phyloP scores from a whole-genome alignment of 2,888 invertebrate genomes.

The Geophilus truncorum region DNA sequence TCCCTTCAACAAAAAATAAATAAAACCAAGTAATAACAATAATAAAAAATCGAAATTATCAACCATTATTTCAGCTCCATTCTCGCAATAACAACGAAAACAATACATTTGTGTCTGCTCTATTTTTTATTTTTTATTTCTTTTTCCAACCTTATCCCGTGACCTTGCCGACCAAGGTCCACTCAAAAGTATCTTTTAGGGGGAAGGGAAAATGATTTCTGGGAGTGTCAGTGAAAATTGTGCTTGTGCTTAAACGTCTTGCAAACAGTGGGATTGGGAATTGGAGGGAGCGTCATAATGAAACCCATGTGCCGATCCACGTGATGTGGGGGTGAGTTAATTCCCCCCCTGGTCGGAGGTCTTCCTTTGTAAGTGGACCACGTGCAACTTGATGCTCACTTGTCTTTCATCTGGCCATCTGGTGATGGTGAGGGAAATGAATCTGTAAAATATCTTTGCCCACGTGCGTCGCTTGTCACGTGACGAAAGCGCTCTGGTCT shows the following conservation, averaged over 20 bases:
- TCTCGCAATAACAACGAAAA: too few species aligned
- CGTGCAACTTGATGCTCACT: not conserved
- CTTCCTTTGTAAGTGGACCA: constrained; percentile 4
- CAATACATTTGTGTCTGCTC: too few species aligned
- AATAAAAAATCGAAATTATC: too few species aligned
- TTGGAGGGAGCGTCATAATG: not conserved
- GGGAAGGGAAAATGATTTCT: not conserved
- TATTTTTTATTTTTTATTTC: too few species aligned
- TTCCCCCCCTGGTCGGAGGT: not conserved
- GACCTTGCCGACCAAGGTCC: not conserved
- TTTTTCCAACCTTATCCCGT: too few species aligned
- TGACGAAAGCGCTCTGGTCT: too few species aligned
- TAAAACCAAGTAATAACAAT: too few species aligned
- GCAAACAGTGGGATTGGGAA: not conserved
- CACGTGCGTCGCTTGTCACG: not conserved
- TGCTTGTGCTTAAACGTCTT: not conserved
- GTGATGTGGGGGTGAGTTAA: constrained; percentile 10
- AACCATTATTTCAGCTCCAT: too few species aligned
- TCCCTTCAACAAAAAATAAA: too few species aligned
- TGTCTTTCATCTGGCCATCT: constrained; percentile 10
- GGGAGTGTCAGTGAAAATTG: constrained; percentile 4
- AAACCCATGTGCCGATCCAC: not conserved
- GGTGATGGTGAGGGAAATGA: not conserved
- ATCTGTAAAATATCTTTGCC: not conserved
- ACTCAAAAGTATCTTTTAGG: too few species aligned